A percentile compares a stretch with the other conserved stretches of the same genome.
Evolutionary conservation across 2,113 vertebrate genomes (phyloP).

Genomic region (Sylvilagus bachmani): DNA sequence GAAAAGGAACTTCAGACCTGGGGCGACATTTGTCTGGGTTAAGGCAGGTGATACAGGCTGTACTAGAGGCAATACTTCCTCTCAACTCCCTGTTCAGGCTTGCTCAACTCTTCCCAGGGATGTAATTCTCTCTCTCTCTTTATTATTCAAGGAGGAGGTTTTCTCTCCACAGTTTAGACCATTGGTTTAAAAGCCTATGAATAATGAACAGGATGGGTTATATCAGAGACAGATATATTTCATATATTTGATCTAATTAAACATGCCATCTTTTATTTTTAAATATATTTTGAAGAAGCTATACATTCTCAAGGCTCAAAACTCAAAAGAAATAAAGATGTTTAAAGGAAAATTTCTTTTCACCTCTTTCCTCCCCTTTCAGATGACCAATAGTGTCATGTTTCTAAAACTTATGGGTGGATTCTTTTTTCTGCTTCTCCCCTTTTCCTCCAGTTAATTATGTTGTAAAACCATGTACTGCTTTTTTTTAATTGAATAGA

Average conservation of each 20-base stretch:
- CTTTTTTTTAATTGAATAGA: conserved; percentile 14
- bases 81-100: background rate
- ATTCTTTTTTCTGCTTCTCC: background rate
- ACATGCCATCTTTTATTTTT: background rate
- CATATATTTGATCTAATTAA: conserved; percentile 23
- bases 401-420: background rate
- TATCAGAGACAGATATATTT: background rate
- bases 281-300: background rate
- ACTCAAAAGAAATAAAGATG: background rate
- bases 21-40: background rate
- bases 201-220: background rate
- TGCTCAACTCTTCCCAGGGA: background rate
- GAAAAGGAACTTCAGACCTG: background rate
- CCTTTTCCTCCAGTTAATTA: background rate
- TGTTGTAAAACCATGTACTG: background rate
- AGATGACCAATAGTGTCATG: background rate
- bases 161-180: background rate
- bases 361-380: background rate
- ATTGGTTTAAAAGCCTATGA: background rate
- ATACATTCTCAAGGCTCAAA: background rate
- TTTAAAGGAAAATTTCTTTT: background rate
- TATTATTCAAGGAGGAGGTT: background rate
- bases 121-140: background rate
- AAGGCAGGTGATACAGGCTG: background rate
- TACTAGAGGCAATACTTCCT: background rate